Percentiles rank a stretch among this genome's conserved stretches.
phyloP scores from a whole-genome alignment of 2,888 invertebrate genomes.

The Agriopis leucophaearia region DNA sequence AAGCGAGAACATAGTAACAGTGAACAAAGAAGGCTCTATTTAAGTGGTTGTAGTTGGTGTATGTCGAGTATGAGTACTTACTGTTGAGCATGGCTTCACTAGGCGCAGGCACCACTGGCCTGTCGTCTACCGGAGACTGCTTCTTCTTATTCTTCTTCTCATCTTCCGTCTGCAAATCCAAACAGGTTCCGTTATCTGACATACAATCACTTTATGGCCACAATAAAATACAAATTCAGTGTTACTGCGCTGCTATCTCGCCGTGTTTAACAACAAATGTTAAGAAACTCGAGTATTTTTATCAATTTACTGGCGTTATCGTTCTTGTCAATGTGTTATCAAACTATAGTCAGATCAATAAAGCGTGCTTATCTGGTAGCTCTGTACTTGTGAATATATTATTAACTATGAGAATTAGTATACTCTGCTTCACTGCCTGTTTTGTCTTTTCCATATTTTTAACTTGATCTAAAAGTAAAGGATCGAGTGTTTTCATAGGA shows the following conservation, averaged over 20 bases:
- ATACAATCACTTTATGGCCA: constrained; percentile 59
- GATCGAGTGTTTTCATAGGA: no score
- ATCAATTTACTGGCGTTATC: constrained; percentile 75
- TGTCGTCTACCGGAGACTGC: constrained; percentile 79
- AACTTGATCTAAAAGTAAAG: no score
- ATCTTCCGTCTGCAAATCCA: constrained; percentile 78
- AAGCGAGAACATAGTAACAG: no score
- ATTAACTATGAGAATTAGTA: constrained; percentile 8
- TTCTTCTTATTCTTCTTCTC: constrained; percentile 83
- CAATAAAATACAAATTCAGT: constrained; percentile 32
- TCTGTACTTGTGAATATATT: constrained; percentile 26
- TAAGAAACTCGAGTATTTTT: constrained; percentile 53
- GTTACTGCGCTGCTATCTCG: constrained; percentile 29
- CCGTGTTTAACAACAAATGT: constrained; percentile 37
- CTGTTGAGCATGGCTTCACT: constrained; percentile 85
- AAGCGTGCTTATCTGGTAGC: constrained; percentile 53
- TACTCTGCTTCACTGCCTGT: neutral
- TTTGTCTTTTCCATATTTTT: no score
- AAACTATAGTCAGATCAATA: constrained; percentile 73
- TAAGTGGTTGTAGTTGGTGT: no score
- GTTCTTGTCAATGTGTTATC: constrained; percentile 73
- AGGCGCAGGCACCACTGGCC: constrained; percentile 80
- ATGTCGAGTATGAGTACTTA: constrained; percentile 58
- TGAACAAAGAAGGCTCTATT: no score
- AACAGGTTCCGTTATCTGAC: constrained; percentile 64